Conservation (phyloP, 1,140 invertebrate species). For the Antheraea mylitta region DNA sequence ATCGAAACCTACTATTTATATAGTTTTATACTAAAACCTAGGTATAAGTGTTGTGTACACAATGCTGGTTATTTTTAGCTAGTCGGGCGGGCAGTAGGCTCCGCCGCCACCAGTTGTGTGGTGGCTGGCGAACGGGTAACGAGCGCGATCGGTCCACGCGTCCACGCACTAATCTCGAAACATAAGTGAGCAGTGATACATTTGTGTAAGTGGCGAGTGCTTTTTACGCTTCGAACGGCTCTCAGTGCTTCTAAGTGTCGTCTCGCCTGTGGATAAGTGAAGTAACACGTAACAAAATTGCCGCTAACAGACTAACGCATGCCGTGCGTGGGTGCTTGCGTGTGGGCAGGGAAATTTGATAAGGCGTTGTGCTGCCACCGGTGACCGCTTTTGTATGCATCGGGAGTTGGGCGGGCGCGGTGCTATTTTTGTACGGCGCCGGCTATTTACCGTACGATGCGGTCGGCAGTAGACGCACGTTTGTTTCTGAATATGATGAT, state of each 20-base stretch:
- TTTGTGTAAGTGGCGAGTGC: constrained; percentile 58
- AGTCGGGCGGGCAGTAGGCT: constrained; percentile 38
- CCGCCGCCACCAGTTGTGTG: constrained; percentile 43
- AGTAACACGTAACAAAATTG: constrained; percentile 34
- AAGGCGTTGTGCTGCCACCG: constrained; percentile 53
- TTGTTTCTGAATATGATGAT: neutral
- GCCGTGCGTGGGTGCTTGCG: constrained; percentile 50
- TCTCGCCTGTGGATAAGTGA: constrained; percentile 42
- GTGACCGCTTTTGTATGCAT: constrained; percentile 72
- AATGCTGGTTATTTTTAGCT: constrained; percentile 67
- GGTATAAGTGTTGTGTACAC: constrained; percentile 71
- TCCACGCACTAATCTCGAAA: constrained; percentile 16
- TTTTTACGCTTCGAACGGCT: constrained; percentile 52
- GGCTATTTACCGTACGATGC: constrained; percentile 39
- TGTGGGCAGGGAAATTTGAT: constrained; percentile 74
- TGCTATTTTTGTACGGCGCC: constrained; percentile 58
- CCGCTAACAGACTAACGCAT: constrained; percentile 72
- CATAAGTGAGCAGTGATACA: constrained; percentile 41
- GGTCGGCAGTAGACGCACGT: constrained; percentile 26
- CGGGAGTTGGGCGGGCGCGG: constrained; percentile 38
- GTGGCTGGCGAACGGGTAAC: constrained; percentile 48
- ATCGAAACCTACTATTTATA: constrained; percentile 59
- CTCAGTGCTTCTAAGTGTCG: constrained; percentile 52
- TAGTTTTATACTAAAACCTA: constrained; percentile 65
- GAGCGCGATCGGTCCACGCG: constrained; percentile 31